A percentile compares a stretch with the other conserved stretches of the same genome.
Conservation (phyloP, 2,888 invertebrate species). For the Drosophila basisetae region DNA sequence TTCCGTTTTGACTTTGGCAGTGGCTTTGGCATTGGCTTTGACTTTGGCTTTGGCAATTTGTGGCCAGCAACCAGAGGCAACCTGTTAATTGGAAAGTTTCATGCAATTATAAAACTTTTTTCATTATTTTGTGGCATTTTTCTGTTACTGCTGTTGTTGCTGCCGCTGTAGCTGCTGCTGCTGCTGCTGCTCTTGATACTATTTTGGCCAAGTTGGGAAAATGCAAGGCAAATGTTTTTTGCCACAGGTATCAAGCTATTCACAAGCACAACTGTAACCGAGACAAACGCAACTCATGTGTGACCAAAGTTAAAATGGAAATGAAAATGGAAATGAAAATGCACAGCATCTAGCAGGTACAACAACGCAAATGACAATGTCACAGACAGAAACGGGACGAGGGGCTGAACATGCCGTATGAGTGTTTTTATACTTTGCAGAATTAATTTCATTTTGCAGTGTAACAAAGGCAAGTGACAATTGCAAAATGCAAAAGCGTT, state of each 20-base stretch:
- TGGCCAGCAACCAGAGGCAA: conserved; percentile 69
- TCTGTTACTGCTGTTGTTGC: conserved; percentile 27
- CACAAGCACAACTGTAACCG: conserved; percentile 72
- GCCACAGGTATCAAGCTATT: conserved; percentile 55
- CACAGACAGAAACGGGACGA: conserved; percentile 47
- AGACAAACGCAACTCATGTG: conserved; percentile 72
- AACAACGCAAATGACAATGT: conserved; percentile 53
- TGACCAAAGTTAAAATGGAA: conserved; percentile 78
- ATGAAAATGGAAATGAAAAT: conserved; percentile 64
- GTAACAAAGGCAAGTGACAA: conserved; percentile 68
- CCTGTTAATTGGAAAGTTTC: conserved; percentile 79
- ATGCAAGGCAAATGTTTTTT: conserved; percentile 62
- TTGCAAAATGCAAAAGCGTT: conserved; percentile 69
- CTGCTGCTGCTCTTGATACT: conserved; percentile 48
- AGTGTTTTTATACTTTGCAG: conserved; percentile 70
- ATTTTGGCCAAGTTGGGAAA: conserved; percentile 67
- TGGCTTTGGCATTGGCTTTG: conserved; percentile 28
- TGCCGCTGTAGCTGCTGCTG: conserved; percentile 13
- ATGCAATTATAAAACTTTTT: conserved; percentile 82
- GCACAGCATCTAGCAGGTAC: conserved; percentile 34
- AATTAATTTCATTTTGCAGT: conserved; percentile 74
- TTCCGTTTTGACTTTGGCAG: conserved; percentile 17
- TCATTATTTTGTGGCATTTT: conserved; percentile 75
- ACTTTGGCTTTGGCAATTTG: conserved; percentile 52
- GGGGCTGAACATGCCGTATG: conserved; percentile 63